phyloP scores from a whole-genome alignment of 1,140 invertebrate species.

The Dolichoris vasculosae region DNA sequence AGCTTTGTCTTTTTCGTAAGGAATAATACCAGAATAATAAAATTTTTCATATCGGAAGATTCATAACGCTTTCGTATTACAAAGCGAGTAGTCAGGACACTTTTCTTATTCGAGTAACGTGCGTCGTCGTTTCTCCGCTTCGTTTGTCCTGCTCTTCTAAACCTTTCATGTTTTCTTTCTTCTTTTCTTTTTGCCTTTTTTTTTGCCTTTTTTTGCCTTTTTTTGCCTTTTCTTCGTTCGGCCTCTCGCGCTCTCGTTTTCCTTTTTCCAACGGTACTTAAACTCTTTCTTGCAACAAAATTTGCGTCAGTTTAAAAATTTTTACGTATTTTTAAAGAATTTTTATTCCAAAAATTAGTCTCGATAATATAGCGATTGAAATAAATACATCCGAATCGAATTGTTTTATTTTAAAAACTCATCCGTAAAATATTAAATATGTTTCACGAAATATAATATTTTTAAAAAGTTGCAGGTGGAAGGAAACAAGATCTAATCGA shows the following conservation, averaged over 20 bases:
- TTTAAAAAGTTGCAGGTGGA: too few species aligned
- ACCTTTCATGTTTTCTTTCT: constrained; percentile 2
- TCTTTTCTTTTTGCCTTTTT: background rate
- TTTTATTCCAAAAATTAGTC: too few species aligned
- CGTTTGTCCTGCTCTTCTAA: constrained; percentile 18
- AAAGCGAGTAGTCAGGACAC: background rate
- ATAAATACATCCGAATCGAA: too few species aligned
- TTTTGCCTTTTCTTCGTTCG: background rate
- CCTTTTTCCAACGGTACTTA: too few species aligned
- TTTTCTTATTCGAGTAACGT: constrained; percentile 41
- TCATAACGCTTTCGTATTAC: constrained; percentile 43
- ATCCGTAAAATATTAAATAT: too few species aligned
- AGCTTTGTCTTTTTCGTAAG: background rate
- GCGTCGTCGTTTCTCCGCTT: constrained; percentile 20
- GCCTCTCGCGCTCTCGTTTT: background rate
- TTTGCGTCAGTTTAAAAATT: too few species aligned
- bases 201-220: background rate
- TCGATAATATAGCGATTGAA: too few species aligned
- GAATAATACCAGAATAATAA: constrained; percentile 10
- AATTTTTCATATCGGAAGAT: constrained; percentile 46
- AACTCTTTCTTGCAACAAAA: too few species aligned
- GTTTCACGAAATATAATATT: too few species aligned
- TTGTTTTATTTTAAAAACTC: too few species aligned
- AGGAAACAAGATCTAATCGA: too few species aligned
- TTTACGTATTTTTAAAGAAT: too few species aligned